Evolutionary conservation across 1,140 invertebrate genomes (phyloP).

Genomic region (Camponotus vicinus): DNA sequence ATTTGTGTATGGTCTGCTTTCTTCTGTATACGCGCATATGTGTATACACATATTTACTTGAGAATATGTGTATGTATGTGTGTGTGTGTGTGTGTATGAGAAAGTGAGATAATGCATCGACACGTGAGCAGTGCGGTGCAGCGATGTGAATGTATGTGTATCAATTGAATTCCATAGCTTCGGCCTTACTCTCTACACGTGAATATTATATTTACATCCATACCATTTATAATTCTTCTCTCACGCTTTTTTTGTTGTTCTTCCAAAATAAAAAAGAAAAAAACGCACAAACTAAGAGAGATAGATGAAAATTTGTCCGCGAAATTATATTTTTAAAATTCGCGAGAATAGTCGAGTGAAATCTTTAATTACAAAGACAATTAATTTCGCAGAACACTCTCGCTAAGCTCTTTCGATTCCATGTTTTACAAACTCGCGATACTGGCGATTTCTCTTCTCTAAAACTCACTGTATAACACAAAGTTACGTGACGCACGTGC

Average conservation of each 20-base stretch:
- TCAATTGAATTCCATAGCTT: slow-evolving; percentile 19
- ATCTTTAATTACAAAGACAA: neutral
- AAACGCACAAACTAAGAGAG: neutral
- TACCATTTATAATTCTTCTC: slow-evolving; percentile 25
- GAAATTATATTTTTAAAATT: neutral
- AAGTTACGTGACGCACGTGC: neutral
- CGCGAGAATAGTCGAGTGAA: neutral
- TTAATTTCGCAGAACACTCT: neutral
- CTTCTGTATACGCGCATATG: slow-evolving; percentile 16
- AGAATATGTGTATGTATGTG: slow-evolving; percentile 16
- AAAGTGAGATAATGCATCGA: slow-evolving; percentile 13
- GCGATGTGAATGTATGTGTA: slow-evolving; percentile 28
- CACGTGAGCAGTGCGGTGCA: slow-evolving; percentile 13
- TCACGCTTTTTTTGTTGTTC: slow-evolving; percentile 54
- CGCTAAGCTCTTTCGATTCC: neutral
- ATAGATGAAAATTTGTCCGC: neutral
- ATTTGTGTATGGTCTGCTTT: slow-evolving; percentile 49
- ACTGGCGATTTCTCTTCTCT: neutral
- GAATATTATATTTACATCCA: slow-evolving; percentile 74
- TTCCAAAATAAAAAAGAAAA: neutral
- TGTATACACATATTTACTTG: slow-evolving; percentile 35
- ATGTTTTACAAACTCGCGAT: neutral
- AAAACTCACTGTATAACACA: neutral
- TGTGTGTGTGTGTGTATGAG: neutral
- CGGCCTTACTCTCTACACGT: slow-evolving; percentile 63